These are phyloP conservation scores for Actinia tenebrosa DNA, from an alignment of 64 coral and sea anemone species.

Conservation along the genomic window DNA sequence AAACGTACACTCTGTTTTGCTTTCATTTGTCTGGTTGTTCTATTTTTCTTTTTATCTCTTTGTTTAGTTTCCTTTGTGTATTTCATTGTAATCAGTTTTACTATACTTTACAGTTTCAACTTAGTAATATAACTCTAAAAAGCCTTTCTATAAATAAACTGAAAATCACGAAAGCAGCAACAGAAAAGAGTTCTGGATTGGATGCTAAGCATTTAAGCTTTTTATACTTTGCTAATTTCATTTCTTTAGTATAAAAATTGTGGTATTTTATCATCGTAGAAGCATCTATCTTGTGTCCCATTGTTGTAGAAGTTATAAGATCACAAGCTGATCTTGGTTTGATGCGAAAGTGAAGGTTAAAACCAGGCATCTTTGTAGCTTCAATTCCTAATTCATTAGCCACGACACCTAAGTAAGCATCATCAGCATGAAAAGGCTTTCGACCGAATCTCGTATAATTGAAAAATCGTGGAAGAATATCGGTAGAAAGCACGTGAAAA, in stretches of 20 bases:
- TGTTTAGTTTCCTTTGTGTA: too few relatives aligned
- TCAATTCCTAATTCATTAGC: neutral
- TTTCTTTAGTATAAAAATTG: neutral
- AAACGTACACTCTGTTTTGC: too few relatives aligned
- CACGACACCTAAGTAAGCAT: neutral
- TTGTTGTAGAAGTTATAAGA: neutral
- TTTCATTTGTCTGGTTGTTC: neutral
- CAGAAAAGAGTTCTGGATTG: too few relatives aligned
- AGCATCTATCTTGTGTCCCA: neutral
- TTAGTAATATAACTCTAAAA: too few relatives aligned
- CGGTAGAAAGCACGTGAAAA: neutral
- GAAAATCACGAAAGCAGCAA: too few relatives aligned
- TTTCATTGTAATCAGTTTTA: too few relatives aligned
- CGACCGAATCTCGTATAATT: neutral
- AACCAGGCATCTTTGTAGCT: neutral
- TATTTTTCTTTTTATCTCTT: too few relatives aligned
- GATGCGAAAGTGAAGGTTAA: neutral
- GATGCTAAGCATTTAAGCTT: too few relatives aligned
- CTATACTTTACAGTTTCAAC: too few relatives aligned
- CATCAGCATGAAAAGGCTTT: neutral
- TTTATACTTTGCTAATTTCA: too few relatives aligned
- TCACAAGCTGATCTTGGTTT: conserved; percentile 2
- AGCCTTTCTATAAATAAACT: too few relatives aligned
- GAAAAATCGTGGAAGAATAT: neutral
- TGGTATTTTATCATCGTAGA: neutral